These are phyloP conservation scores for Bombus sibiricus DNA, from an alignment of 1,140 invertebrate genomes.

Conservation along the genomic window DNA sequence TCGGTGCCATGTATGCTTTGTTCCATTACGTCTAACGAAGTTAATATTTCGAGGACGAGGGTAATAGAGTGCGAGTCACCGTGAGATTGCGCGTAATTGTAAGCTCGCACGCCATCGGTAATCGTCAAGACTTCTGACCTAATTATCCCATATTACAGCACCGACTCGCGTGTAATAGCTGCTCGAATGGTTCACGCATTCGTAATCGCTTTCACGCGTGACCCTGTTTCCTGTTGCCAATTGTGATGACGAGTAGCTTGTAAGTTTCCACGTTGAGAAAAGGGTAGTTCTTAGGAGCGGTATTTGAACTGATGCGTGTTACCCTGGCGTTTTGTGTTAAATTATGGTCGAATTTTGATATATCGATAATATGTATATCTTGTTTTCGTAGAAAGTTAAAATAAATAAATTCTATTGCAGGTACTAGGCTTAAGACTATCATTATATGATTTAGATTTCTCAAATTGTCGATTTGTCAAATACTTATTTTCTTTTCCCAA, in stretches of 20 bases:
- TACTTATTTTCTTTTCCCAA: background rate
- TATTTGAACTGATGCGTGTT: background rate
- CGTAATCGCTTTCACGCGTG: conserved; percentile 19
- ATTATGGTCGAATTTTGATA: no score
- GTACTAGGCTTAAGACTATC: no score
- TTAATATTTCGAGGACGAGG: conserved; percentile 19
- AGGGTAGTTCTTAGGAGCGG: background rate
- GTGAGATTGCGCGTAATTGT: conserved; percentile 12
- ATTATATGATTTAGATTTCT: no score
- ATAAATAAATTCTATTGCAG: background rate
- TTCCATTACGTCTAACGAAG: conserved; percentile 17
- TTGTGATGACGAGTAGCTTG: background rate
- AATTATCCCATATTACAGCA: conserved; percentile 11
- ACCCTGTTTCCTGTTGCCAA: background rate
- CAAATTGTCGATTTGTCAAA: no score
- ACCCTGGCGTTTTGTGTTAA: background rate
- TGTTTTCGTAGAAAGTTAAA: background rate
- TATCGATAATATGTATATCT: background rate
- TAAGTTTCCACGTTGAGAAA: background rate
- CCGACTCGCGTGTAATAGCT: background rate
- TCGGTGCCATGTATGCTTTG: background rate
- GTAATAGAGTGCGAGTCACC: background rate
- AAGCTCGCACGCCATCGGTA: conserved; percentile 6
- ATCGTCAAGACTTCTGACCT: conserved; percentile 25
- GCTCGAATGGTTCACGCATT: background rate